Base-by-base conservation (phyloP, 2,888 invertebrate species). In the Thymelicus lineola region DNA sequence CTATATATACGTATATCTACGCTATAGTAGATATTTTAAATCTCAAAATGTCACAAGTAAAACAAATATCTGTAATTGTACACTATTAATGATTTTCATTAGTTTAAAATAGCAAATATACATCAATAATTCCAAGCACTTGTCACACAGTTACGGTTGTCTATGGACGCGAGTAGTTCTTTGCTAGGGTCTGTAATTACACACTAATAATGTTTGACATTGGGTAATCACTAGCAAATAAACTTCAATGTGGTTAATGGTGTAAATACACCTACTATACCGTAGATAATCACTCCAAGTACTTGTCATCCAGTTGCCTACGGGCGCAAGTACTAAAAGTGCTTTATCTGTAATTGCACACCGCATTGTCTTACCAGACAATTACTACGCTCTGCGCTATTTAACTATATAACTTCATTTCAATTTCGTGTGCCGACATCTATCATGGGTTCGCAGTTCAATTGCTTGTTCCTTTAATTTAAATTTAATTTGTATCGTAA, bases 331-430 rank as follows among this genome's bases (percentile, higher is more conserved):
- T 70, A 69, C 69, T 63, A 69, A 69, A 69, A 62, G 70, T 70
- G 64, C 70, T 70, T 70, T 64, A 70, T 64, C 70, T 64, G 38
- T 70, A 70, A 70, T 70, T 70, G 70, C 64, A 10, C 50, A 64
- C 70, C 70, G 70, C 70, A 70, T 64, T 70, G 69, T 70, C 70
- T 64, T 64, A 70, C 70, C 63, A 70, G 70, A 70, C 70, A 64
- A 70, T 70, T 70, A 70, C 69, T 58, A 63, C 46, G 69, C 69
- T 69, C 57, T 70, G 64, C 69, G 63, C 64, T 70, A 64, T 70
- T 70, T 64, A 70, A 70, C 64, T 70, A 70, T 50, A 64, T 70
- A 70, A 70, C 69, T 70, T 70, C 50, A 70, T 70, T 70, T 70
- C 58, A 64, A 48, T 59, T 70, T 70, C 58, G 69, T 70, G 64